Evolutionary conservation across 1,140 invertebrate species (phyloP), one percentile per base, ranked within the genome.

Genomic region (Drosophila pallidifrons): DNA sequence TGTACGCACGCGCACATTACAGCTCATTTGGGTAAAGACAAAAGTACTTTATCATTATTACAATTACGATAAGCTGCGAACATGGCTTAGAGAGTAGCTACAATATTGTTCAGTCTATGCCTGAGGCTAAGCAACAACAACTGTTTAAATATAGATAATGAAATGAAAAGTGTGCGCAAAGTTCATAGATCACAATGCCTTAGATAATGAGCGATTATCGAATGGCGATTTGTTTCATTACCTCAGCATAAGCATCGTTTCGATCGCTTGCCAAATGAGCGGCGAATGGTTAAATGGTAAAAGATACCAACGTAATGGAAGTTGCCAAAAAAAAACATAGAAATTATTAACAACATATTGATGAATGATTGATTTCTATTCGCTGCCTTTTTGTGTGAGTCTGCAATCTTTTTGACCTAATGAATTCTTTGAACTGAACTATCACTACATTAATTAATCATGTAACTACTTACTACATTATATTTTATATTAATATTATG

Each of bases 21-120:
- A 47, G 55, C 64, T 68, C 55, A 74, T 74, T 74, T 74, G 71
- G 65, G 13, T 20, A 46, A 30, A 52, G 52, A 51, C 57, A 57
- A 75, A 75, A 63, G 43, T 64, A 75, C 72, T 75, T 70, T 61
- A 69, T 70, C 72, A 75, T 64, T 68, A 46, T 57, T 28, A 51
- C 51, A 63, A 57, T 55, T 70, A 47, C 32, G 25, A 54, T 57
- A 55, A 61, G 55, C 65, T 38, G 57, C 38, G 25, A 28, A 58
- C 16, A 63, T 35, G 47, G 43, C 46, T 75, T 25, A 32, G 72
- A 68, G 71, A 75, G 65, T 57, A 69, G 65, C 57, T 16, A 5
- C 38, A 28, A 49, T 43, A 25, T 25, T 25, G 20, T 25, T 25
- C 20, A 25, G 20, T 25, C 20, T 58, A 41, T 2, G 57, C 55